Evolutionary conservation across 2,113 vertebrate species (phyloP).

Genomic region (Megatriorchis doriae): DNA sequence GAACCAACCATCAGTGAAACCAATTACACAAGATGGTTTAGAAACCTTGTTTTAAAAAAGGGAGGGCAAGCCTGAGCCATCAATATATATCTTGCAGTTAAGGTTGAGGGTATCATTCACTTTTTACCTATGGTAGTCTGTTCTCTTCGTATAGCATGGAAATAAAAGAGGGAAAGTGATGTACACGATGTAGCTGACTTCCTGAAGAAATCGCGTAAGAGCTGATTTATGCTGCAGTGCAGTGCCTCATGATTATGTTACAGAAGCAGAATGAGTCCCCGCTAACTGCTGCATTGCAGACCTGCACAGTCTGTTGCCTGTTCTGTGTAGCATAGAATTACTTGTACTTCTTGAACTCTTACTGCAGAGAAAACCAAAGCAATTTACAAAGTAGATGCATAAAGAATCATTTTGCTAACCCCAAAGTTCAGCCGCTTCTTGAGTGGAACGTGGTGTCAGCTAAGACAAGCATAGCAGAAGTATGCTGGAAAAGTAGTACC

Average conservation of each 20-base stretch:
- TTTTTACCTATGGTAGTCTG: not conserved
- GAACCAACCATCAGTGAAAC: not conserved
- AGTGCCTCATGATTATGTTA: not conserved
- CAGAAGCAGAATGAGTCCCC: not conserved
- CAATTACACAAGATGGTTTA: not conserved
- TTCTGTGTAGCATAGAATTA: not conserved
- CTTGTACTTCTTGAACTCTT: not conserved
- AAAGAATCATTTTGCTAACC: not conserved
- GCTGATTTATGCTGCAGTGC: not conserved
- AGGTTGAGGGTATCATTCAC: not conserved
- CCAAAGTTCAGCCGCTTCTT: not conserved
- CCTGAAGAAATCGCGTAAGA: not conserved
- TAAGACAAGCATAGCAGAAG: not conserved
- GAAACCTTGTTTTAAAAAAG: not conserved
- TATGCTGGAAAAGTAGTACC: not conserved
- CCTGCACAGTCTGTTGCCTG: not conserved
- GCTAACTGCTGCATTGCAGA: not conserved
- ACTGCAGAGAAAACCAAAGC: not conserved
- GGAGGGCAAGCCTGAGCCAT: not conserved
- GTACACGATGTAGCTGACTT: not conserved
- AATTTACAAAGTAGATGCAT: not conserved
- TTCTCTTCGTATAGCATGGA: not conserved
- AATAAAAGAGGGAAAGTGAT: not conserved
- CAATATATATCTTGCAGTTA: not conserved
- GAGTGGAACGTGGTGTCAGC: not conserved